Evolutionary conservation across 2,888 invertebrate genomes (phyloP), one percentile per base, ranked within the genome.

Genomic region (Catocala nupta): DNA sequence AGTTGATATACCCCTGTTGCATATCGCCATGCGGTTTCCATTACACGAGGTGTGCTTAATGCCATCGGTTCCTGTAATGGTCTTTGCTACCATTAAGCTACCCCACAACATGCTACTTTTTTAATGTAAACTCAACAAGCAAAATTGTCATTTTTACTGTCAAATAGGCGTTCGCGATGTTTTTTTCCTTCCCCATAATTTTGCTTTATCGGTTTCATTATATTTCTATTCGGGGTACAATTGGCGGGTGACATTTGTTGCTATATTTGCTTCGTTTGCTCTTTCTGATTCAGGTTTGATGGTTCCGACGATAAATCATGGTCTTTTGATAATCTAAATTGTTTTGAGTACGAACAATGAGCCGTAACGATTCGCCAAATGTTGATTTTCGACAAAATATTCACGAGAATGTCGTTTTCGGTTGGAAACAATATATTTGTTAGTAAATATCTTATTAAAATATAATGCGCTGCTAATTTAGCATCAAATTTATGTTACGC

Each of bases 31-130:
- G 90, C 81, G 90, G 90, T 88, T 89, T 87, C 87, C 89, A 92
- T 91, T 88, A 90, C 88, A 81, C 73, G 84, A 90, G 88, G 91
- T 90, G 87, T 87, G 83, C 80, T 88, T 90, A 89, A 89, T 84
- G 82, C 84, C 87, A 89, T 87, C 83, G 84, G 87, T 79, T 83
- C 77, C 71, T 80, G 81, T 92, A 91, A 92, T 91, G 89, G 88
- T 86, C 87, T 87, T 84, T 80, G 77, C 81, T 79, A 78, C 91
- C 90, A 92, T 93, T 92, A 92, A 81, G 75, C 78, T 77, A 84
- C 91, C 91, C 90, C 85, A 86, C 80, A 86, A 80, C 83, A 84
- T 79, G 82, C 68, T 78, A 82, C 84, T 90, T 90, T 74, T 90
- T 89, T 84, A 90, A 90, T 89, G 89, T 84, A 86, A 87, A 87